Conservation (phyloP, 2,113 vertebrate species). For the Lophochroa leadbeateri region DNA sequence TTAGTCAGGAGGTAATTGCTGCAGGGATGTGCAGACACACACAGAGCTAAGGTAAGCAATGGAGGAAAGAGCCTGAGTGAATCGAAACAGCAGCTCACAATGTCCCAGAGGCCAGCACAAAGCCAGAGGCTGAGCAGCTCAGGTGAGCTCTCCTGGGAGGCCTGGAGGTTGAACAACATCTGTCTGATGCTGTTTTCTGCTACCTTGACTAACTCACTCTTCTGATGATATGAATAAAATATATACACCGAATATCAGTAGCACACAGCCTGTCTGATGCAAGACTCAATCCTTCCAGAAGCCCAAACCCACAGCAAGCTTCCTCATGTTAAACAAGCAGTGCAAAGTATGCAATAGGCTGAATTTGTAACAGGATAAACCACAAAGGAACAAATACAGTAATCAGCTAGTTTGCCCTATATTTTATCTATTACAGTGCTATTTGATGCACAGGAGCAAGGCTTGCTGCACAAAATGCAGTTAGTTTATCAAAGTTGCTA, state of each 20-base stretch:
- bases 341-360: neutral
- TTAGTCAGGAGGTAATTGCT: neutral
- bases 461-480: neutral
- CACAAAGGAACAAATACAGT: neutral
- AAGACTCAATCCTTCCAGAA: neutral
- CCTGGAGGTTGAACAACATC: neutral
- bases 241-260: accelerated
- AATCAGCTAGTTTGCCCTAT: neutral
- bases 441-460: neutral
- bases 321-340: neutral
- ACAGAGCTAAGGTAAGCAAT: accelerated
- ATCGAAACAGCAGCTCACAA: neutral
- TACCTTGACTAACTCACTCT: neutral
- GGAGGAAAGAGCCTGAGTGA: neutral
- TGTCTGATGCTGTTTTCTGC: neutral
- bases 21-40: neutral
- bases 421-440: neutral
- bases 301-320: neutral
- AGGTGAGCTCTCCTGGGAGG: neutral
- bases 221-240: neutral
- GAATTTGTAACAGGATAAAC: neutral
- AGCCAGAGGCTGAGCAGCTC: neutral
- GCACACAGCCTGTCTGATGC: neutral
- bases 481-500: neutral
- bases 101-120: accelerated